Evolutionary conservation across 2,113 vertebrate genomes (phyloP).

Genomic region (Cyrtonyx montezumae): DNA sequence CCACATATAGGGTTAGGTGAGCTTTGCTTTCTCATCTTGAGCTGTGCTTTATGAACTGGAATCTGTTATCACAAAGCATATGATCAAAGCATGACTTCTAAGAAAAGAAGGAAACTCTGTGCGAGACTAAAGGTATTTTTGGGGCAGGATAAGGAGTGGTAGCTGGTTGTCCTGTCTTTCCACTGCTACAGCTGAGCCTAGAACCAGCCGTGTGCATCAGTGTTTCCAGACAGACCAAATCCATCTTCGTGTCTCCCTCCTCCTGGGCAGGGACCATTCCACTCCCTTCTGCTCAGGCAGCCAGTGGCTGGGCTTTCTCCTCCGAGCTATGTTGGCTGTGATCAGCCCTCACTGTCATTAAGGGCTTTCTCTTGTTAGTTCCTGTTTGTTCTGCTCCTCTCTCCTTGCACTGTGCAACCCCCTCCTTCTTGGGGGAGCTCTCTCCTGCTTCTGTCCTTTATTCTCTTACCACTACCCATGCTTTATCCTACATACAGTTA

Average conservation of each 20-base stretch:
- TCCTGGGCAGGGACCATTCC: neutral
- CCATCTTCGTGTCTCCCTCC: no score
- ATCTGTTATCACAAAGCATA: neutral
- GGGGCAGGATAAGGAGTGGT: neutral
- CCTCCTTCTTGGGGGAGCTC: neutral
- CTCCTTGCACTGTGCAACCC: accelerated
- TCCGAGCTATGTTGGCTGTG: neutral
- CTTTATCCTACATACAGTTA: neutral
- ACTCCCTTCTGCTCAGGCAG: neutral
- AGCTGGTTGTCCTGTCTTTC: neutral
- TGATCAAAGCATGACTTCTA: neutral
- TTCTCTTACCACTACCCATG: neutral
- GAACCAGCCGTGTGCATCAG: accelerated
- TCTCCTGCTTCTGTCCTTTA: neutral
- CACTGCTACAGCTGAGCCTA: neutral
- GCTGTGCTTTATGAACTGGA: neutral
- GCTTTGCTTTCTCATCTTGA: neutral
- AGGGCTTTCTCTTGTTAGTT: neutral
- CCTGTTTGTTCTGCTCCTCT: neutral
- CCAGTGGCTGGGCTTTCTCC: neutral
- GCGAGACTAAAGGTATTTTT: neutral
- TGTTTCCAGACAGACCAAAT: neutral
- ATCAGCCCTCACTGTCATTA: neutral
- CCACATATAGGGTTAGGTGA: neutral
- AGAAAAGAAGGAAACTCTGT: accelerated